Evolutionary conservation across 1,140 invertebrate genomes (phyloP).

Genomic region (Oryzaephilus surinamensis): DNA sequence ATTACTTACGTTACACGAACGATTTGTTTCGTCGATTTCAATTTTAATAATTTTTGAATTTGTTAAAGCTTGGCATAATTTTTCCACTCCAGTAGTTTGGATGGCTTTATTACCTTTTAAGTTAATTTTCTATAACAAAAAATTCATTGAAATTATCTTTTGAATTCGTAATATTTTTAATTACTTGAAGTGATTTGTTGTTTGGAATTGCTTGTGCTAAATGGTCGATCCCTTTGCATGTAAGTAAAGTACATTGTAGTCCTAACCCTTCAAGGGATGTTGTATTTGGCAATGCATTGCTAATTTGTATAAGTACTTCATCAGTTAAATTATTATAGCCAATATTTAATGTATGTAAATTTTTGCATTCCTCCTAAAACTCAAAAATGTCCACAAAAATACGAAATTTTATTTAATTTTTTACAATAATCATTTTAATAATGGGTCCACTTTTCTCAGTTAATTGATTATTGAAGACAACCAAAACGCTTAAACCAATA

Average conservation of each 20-base stretch:
- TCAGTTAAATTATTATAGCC: conserved; percentile 32
- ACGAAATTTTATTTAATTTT: conserved; percentile 4
- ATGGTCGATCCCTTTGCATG: conserved; percentile 23
- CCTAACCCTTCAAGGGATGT: conserved; percentile 27
- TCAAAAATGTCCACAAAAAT: conserved; percentile 1
- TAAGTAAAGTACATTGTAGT: conserved; percentile 29
- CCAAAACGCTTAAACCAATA: conserved; percentile 25
- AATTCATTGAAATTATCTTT: neutral
- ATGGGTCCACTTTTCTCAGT: conserved; percentile 28
- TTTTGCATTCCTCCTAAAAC: conserved; percentile 24
- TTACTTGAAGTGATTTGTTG: conserved; percentile 26
- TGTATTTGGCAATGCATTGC: conserved; percentile 17
- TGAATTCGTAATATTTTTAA: neutral
- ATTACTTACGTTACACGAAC: conserved; percentile 28
- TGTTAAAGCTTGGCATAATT: conserved; percentile 25
- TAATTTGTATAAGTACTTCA: conserved; percentile 21
- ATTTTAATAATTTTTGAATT: conserved; percentile 28
- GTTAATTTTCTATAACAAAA: conserved; percentile 29
- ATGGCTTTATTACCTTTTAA: conserved; percentile 32
- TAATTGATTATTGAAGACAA: conserved; percentile 32
- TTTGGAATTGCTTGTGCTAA: conserved; percentile 22
- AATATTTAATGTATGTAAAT: conserved; percentile 29
- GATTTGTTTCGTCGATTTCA: conserved; percentile 30
- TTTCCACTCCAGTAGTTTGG: conserved; percentile 25
- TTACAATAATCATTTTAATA: conserved; percentile 30